Evolutionary conservation across 1,140 invertebrate genomes (phyloP).

Genomic region (Aphaenogaster floridana): DNA sequence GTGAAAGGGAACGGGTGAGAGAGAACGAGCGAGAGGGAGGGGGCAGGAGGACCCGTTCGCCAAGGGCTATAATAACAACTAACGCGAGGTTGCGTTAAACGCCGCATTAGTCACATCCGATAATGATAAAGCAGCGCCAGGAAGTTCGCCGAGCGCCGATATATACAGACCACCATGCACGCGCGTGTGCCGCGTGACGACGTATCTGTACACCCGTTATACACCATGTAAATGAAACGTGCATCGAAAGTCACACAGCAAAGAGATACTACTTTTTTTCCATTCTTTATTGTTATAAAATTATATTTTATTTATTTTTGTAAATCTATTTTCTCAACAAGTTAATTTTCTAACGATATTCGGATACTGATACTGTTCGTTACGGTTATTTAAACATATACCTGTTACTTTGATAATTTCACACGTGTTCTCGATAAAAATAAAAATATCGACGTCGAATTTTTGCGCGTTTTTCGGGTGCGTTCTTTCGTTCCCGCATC

Average conservation of each 20-base stretch:
- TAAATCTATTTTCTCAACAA: neutral
- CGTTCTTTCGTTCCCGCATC: constrained; percentile 50
- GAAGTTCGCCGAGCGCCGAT: constrained; percentile 76
- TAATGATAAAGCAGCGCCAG: constrained; percentile 82
- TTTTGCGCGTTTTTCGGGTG: constrained; percentile 53
- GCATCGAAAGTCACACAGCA: constrained; percentile 39
- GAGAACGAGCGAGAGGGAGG: constrained; percentile 16
- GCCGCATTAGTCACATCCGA: constrained; percentile 83
- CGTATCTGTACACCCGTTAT: constrained; percentile 54
- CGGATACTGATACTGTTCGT: neutral
- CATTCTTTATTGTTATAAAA: neutral
- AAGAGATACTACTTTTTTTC: neutral
- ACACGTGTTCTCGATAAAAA: constrained; percentile 43
- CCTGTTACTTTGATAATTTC: constrained; percentile 28
- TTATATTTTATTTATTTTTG: constrained; percentile 1
- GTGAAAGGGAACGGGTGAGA: constrained; percentile 27
- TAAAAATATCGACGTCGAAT: constrained; percentile 50
- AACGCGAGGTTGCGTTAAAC: constrained; percentile 83
- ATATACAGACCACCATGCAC: constrained; percentile 72
- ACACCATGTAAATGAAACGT: constrained; percentile 46
- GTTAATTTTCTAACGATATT: constrained; percentile 1
- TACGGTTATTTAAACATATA: constrained; percentile 18
- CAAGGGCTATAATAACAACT: constrained; percentile 84
- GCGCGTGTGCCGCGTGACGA: constrained; percentile 57
- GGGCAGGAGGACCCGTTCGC: constrained; percentile 71